These are phyloP conservation scores for Pararge aegeria DNA, from an alignment of 1,140 invertebrate genomes.

Conservation along the genomic window DNA sequence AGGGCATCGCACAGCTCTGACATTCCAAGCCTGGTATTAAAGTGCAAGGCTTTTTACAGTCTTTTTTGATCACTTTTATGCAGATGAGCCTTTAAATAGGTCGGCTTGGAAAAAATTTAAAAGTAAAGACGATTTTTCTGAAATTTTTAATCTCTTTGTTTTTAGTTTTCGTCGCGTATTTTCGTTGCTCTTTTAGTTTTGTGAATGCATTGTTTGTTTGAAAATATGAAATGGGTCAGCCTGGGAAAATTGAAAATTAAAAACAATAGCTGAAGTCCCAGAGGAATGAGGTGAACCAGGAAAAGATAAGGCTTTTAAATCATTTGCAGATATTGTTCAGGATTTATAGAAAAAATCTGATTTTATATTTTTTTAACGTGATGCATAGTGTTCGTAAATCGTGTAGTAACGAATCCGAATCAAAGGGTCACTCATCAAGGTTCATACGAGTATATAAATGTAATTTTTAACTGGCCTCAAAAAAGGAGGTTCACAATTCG, in stretches of 20 bases:
- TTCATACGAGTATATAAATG: no score
- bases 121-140: not conserved
- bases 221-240: not conserved
- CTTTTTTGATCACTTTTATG: constrained; percentile 27
- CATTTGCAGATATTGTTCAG: no score
- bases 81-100: constrained; percentile 16
- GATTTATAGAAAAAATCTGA: no score
- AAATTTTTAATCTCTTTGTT: not conserved
- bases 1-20: constrained; percentile 21
- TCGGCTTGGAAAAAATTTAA: not conserved
- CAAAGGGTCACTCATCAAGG: no score
- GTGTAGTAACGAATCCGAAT: no score
- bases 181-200: not conserved
- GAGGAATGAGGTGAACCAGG: no score
- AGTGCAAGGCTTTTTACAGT: constrained; percentile 27
- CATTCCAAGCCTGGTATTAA: constrained; percentile 25
- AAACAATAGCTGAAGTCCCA: not conserved
- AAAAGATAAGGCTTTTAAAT: not conserved
- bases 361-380: no score
- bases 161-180: not conserved
- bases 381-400: no score
- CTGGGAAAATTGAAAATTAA: not conserved
- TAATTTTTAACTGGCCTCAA: no score
- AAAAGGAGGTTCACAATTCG: no score
- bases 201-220: not conserved